A percentile compares a stretch with the other conserved stretches of the same genome.
Conservation (phyloP, 1,140 invertebrate species). For the Temnothorax nylanderi region DNA sequence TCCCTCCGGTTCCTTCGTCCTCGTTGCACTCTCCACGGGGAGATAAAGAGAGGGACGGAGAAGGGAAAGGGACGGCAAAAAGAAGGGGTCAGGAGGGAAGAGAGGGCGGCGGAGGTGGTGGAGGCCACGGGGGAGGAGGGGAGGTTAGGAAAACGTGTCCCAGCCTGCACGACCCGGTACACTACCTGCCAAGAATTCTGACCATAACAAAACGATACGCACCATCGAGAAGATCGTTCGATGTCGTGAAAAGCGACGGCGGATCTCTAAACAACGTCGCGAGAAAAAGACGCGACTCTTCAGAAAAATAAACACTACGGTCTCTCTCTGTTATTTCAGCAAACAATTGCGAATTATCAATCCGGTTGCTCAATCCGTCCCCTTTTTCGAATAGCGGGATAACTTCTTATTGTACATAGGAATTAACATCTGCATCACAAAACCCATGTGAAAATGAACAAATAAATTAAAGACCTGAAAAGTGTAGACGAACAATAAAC, state of each 20-base stretch:
- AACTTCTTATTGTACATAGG: not conserved
- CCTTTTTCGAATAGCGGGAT: not conserved
- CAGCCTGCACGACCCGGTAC: conserved; percentile 82
- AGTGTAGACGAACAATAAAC: not conserved
- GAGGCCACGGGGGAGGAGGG: conserved; percentile 33
- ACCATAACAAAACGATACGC: conserved; percentile 79
- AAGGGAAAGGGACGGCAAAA: conserved; percentile 45
- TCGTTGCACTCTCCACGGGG: conserved; percentile 48
- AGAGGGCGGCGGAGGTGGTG: conserved; percentile 53
- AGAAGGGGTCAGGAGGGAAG: conserved; percentile 59
- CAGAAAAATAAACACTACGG: conserved; percentile 4
- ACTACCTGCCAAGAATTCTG: conserved; percentile 78
- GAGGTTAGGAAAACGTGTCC: conserved; percentile 82
- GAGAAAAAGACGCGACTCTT: not conserved
- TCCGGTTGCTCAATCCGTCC: not conserved
- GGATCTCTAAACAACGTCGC: not conserved
- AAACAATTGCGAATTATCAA: conserved; percentile 23
- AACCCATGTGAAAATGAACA: not conserved
- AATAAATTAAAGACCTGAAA: not conserved
- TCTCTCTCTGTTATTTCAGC: not conserved
- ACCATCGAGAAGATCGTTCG: conserved; percentile 34
- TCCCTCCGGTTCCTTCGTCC: conserved; percentile 45
- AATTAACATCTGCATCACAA: not conserved
- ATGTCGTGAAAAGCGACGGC: not conserved
- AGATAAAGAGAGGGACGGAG: conserved; percentile 66